These are phyloP conservation scores for Microctonus aethiopoides DNA, from an alignment of 2,888 invertebrate species.

Conservation along the genomic window DNA sequence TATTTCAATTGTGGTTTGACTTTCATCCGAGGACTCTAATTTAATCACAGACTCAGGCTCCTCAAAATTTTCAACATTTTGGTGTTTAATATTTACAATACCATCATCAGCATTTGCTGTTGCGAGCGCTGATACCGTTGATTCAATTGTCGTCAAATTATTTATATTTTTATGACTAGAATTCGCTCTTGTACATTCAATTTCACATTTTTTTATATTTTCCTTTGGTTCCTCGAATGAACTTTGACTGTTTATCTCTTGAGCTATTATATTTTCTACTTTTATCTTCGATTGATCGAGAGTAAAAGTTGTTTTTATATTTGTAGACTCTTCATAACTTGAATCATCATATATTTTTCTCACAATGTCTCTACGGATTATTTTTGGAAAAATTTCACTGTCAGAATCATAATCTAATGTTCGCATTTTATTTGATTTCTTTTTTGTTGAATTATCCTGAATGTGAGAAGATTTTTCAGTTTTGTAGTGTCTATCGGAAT, in stretches of 20 bases:
- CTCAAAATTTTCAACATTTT: constrained; percentile 25
- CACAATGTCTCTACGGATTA: not conserved
- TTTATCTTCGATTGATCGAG: not conserved
- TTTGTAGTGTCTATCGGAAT: constrained; percentile 18
- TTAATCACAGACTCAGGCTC: constrained; percentile 53
- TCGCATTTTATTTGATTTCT: not conserved
- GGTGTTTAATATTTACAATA: constrained; percentile 3
- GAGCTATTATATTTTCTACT: not conserved
- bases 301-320: constrained; percentile 1
- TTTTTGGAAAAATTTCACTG: constrained; percentile 24
- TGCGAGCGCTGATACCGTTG: not conserved
- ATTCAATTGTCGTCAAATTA: not conserved
- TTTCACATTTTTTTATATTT: constrained; percentile 16
- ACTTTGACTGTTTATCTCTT: not conserved
- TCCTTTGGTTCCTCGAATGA: not conserved
- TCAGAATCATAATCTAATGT: constrained; percentile 29
- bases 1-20: constrained; percentile 62
- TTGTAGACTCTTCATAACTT: constrained; percentile 10
- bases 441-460: not conserved
- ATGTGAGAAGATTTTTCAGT: not conserved
- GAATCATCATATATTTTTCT: constrained; percentile 12
- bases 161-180: constrained; percentile 21
- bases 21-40: constrained; percentile 62
- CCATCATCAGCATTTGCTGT: constrained; percentile 8
- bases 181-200: constrained; percentile 12